These are phyloP conservation scores for Drosophila picticornis DNA, from an alignment of 2,888 invertebrate species.

Conservation along the genomic window DNA sequence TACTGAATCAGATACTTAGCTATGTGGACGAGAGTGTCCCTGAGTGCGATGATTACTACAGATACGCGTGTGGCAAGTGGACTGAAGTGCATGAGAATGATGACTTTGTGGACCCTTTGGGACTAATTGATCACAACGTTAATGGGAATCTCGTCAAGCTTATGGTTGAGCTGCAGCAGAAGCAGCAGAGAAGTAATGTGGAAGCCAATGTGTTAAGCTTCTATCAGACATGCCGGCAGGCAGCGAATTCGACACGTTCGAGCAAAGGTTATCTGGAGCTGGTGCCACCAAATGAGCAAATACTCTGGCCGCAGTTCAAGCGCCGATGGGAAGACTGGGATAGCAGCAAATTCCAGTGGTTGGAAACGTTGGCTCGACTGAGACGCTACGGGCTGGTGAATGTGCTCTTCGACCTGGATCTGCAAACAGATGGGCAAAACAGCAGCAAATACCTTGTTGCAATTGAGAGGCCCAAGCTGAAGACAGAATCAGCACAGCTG, in stretches of 20 bases:
- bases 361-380: constrained; percentile 67
- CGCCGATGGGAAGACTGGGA: constrained; percentile 47
- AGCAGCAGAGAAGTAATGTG: constrained; percentile 21
- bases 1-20: constrained; percentile 47
- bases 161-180: constrained; percentile 40
- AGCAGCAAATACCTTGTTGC: constrained; percentile 46
- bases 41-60: constrained; percentile 75
- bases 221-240: constrained; percentile 66
- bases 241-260: constrained; percentile 21
- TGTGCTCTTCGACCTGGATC: constrained; percentile 31
- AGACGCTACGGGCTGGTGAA: constrained; percentile 66
- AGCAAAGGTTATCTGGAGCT: constrained; percentile 60
- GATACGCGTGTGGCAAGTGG: constrained; percentile 81
- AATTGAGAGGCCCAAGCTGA: constrained; percentile 46
- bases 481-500: neutral
- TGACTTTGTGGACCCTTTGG: constrained; percentile 63
- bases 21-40: constrained; percentile 50
- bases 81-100: constrained; percentile 43
- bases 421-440: constrained; percentile 38
- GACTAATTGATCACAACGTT: constrained; percentile 72
- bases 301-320: constrained; percentile 70
- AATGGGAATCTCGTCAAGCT: constrained; percentile 61
- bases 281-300: constrained; percentile 60
- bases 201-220: constrained; percentile 59
- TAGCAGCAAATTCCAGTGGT: constrained; percentile 63